Percentiles rank a stretch among this genome's conserved stretches.
phyloP scores from a whole-genome alignment of 2,888 invertebrate species.

The Platerodrilus igneus region DNA sequence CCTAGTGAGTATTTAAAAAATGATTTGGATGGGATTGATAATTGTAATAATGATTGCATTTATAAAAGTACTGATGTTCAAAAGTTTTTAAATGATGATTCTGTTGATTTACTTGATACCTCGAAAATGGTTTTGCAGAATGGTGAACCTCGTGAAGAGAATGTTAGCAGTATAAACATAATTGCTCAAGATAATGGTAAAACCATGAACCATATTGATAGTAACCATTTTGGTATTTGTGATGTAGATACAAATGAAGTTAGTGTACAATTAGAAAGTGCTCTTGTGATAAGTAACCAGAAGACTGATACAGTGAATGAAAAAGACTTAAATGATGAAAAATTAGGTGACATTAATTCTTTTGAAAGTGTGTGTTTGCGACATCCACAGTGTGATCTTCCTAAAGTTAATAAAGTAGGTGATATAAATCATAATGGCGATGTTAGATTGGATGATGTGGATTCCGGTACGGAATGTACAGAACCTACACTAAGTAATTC shows the following conservation, averaged over 20 bases:
- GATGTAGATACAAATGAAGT: conserved; percentile 6
- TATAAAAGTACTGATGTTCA: conserved; percentile 34
- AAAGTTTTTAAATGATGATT: conserved; percentile 22
- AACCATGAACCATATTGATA: conserved; percentile 12
- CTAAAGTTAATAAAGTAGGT: conserved; percentile 14
- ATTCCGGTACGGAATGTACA: conserved; percentile 36
- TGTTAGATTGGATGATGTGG: conserved; percentile 31
- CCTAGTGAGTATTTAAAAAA: conserved; percentile 19
- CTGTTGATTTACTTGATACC: conserved; percentile 19
- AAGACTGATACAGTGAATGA: conserved; percentile 31
- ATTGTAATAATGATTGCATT: conserved; percentile 42
- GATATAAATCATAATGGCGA: conserved; percentile 29
- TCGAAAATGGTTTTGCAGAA: conserved; percentile 31
- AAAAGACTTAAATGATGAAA: conserved; percentile 16
- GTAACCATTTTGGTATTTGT: conserved; percentile 14
- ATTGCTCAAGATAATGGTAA: conserved; percentile 16
- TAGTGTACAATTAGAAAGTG: conserved; percentile 12
- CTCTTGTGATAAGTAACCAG: conserved; percentile 35
- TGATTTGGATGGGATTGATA: conserved; percentile 21
- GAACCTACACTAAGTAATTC: conserved; percentile 36
- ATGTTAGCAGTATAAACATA: conserved; percentile 13
- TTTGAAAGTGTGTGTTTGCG: conserved; percentile 30
- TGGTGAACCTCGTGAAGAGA: conserved; percentile 8
- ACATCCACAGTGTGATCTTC: conserved; percentile 12
- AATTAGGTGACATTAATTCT: conserved; percentile 19